Conservation (phyloP, 2,888 invertebrate genomes). For the Isotomurus palustris region DNA sequence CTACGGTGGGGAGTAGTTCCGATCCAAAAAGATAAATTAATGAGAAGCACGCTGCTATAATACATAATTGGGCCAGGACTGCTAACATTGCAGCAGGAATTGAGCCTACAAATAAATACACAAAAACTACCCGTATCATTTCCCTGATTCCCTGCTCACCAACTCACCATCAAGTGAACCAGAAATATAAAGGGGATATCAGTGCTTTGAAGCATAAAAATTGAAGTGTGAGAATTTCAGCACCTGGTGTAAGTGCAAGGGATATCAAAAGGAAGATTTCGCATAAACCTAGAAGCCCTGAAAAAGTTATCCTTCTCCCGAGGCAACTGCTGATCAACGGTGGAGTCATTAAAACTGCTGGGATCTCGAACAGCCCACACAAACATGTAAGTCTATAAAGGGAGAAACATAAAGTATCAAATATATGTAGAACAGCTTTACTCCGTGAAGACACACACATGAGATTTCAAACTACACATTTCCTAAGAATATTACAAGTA, state of each 20-base stretch:
- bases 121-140: neutral
- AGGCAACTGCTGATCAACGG: constrained; percentile 1
- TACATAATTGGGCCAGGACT: constrained; percentile 11
- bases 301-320: constrained; percentile 19
- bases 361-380: constrained; percentile 25
- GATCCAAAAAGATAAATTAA: constrained; percentile 24
- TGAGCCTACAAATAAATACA: neutral
- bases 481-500: constrained; percentile 23
- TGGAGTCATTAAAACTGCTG: constrained; percentile 14
- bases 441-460: no score
- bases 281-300: constrained; percentile 13
- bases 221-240: no score
- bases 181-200: no score
- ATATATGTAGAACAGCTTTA: no score
- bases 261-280: constrained; percentile 8
- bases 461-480: no score
- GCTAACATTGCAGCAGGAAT: neutral
- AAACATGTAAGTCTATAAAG: constrained; percentile 19
- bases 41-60: constrained; percentile 16
- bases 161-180: no score
- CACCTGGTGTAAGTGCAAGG: constrained; percentile 5
- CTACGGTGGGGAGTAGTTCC: constrained; percentile 22
- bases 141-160: no score
- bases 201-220: no score
- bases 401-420: no score